Conservation (phyloP, 2,888 invertebrate species). For the Heliconius sara region DNA sequence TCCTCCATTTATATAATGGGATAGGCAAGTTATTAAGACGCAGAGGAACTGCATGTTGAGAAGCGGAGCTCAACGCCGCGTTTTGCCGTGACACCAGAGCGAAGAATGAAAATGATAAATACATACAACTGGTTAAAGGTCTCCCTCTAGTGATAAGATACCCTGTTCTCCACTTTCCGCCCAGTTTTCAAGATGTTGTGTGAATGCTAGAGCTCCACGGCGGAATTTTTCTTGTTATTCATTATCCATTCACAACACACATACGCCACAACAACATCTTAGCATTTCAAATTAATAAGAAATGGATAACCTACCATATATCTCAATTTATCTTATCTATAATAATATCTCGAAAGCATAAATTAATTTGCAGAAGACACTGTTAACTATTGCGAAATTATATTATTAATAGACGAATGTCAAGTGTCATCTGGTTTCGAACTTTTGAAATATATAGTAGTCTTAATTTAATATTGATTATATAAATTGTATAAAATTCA, state of each 20-base stretch:
- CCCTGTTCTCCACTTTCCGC: neutral
- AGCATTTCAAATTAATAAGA: neutral
- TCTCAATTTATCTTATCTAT: conserved; percentile 1
- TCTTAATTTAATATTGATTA: conserved; percentile 41
- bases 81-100: too few relatives aligned
- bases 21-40: too few relatives aligned
- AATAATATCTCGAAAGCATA: neutral
- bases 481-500: conserved; percentile 36
- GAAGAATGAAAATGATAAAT: too few relatives aligned
- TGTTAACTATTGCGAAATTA: neutral
- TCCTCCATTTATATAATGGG: neutral
- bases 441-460: conserved; percentile 33
- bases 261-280: neutral
- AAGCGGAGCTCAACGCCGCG: too few relatives aligned
- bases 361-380: conserved; percentile 6
- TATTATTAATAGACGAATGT: conserved; percentile 26
- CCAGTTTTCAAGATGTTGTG: neutral
- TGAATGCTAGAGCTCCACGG: neutral
- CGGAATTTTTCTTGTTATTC: neutral
- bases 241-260: too few relatives aligned
- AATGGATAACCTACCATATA: neutral
- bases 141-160: too few relatives aligned
- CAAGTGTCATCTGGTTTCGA: conserved; percentile 35
- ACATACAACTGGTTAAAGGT: neutral
- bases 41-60: too few relatives aligned